Evolutionary conservation across 30 jellyfish, hydroid and myxozoan genomes (phyloP).

Genomic region (Catostylus mosaicus): DNA sequence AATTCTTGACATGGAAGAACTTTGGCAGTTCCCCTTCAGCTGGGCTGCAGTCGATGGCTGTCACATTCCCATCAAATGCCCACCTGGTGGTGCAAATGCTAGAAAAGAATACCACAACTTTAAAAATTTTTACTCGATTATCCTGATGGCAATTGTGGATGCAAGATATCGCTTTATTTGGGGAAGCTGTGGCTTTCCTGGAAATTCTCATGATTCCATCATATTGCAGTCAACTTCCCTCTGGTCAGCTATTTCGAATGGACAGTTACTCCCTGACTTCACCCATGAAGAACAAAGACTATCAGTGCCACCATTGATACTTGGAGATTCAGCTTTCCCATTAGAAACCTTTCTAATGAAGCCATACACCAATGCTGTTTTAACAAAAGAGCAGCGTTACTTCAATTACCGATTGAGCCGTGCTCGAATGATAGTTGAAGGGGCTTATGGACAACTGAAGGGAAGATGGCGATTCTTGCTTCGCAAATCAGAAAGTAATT

Average conservation of each 20-base stretch:
- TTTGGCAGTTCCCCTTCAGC: conserved; percentile 55
- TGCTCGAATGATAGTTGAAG: conserved; percentile 69
- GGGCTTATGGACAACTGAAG: conserved; percentile 22
- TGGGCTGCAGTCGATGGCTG: conserved; percentile 62
- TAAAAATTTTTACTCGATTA: conserved; percentile 62
- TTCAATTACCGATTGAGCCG: conserved; percentile 51
- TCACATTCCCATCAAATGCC: conserved; percentile 58
- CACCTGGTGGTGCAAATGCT: conserved; percentile 38
- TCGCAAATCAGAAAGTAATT: conserved; percentile 62
- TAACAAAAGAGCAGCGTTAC: conserved; percentile 50
- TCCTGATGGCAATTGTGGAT: conserved; percentile 61
- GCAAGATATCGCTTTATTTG: conserved; percentile 59
- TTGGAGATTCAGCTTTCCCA: conserved; percentile 41
- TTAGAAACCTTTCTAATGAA: conserved; percentile 17
- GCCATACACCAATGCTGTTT: conserved; percentile 36
- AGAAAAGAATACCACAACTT: conserved; percentile 60
- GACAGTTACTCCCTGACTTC: not conserved
- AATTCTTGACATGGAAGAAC: conserved; percentile 34
- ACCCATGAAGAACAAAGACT: conserved; percentile 23
- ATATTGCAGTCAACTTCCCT: not conserved
- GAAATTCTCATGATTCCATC: conserved; percentile 47
- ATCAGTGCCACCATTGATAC: conserved; percentile 9
- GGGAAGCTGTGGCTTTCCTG: conserved; percentile 76
- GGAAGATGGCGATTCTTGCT: conserved; percentile 60
- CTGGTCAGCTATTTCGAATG: not conserved